Evolutionary conservation across 2,797 vertebrate genomes (phyloP).

Genomic region (Rhinichthys osculus): DNA sequence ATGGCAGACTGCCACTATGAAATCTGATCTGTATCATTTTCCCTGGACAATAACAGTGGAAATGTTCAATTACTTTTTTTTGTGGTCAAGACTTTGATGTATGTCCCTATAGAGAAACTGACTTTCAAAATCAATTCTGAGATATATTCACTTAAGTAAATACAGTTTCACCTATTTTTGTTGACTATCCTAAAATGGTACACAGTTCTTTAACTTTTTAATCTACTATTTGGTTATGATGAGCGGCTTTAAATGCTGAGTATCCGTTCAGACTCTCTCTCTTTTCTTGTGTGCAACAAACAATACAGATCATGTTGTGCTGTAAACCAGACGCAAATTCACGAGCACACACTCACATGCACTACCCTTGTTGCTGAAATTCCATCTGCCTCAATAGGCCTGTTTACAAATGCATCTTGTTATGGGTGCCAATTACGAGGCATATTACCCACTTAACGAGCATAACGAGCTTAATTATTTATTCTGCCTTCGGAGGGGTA

Average conservation of each 20-base stretch:
- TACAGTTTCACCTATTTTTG: not conserved
- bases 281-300: not conserved
- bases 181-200: not conserved
- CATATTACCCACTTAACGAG: conserved; percentile 57
- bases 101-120: not conserved
- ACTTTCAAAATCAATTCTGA: conserved; percentile 21
- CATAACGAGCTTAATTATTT: conserved; percentile 56
- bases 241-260: not conserved
- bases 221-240: not conserved
- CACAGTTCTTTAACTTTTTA: not conserved
- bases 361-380: not conserved
- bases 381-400: conserved; percentile 26
- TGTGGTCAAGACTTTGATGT: not conserved
- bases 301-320: conserved; percentile 3
- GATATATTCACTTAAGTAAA: conserved; percentile 11
- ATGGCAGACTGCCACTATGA: conserved; percentile 7
- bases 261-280: not conserved
- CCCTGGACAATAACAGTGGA: not conserved
- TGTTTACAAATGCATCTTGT: conserved; percentile 54
- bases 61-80: not conserved
- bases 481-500: conserved; percentile 19
- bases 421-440: conserved; percentile 55
- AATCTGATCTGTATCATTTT: conserved; percentile 11
- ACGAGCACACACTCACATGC: not conserved
- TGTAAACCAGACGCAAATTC: not conserved